Conservation (phyloP, 2,888 invertebrate species). For the Drosophila mettleri region DNA sequence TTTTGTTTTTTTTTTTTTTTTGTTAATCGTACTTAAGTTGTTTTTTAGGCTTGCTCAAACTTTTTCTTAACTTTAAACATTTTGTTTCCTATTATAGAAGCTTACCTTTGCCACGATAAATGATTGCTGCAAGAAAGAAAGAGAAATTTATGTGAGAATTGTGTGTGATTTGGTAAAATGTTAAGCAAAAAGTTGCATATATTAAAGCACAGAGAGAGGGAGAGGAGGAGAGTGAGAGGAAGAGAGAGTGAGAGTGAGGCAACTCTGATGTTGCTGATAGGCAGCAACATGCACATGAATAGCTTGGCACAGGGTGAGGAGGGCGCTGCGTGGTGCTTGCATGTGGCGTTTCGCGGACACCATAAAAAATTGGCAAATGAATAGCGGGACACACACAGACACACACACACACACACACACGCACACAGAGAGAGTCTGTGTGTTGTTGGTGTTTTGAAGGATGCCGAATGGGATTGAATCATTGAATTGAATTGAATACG, state of each 20-base stretch:
- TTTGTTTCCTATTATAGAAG: no score
- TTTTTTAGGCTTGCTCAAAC: no score
- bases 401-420: constrained; percentile 29
- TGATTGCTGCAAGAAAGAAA: constrained; percentile 10
- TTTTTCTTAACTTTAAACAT: no score
- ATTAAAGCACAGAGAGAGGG: constrained; percentile 9
- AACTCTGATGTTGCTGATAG: constrained; percentile 40
- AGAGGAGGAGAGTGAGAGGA: not conserved
- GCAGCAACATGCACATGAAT: constrained; percentile 29
- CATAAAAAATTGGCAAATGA: constrained; percentile 63
- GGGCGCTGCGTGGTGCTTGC: constrained; percentile 9
- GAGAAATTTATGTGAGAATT: constrained; percentile 9
- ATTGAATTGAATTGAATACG: constrained; percentile 80
- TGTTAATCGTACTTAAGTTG: no score
- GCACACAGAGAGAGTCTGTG: constrained; percentile 6
- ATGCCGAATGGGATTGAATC: constrained; percentile 70
- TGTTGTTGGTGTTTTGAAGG: constrained; percentile 47
- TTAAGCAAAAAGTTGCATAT: constrained; percentile 26
- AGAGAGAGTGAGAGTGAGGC: not conserved
- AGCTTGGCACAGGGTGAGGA: not conserved
- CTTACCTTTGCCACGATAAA: constrained; percentile 42
- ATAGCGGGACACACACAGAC: constrained; percentile 40
- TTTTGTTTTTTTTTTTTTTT: no score
- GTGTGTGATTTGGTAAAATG: constrained; percentile 23
- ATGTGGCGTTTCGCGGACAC: constrained; percentile 47